These are phyloP conservation scores for Diplosoma virens DNA, from an alignment of 23 tunicate genomes.

Conservation along the genomic window DNA sequence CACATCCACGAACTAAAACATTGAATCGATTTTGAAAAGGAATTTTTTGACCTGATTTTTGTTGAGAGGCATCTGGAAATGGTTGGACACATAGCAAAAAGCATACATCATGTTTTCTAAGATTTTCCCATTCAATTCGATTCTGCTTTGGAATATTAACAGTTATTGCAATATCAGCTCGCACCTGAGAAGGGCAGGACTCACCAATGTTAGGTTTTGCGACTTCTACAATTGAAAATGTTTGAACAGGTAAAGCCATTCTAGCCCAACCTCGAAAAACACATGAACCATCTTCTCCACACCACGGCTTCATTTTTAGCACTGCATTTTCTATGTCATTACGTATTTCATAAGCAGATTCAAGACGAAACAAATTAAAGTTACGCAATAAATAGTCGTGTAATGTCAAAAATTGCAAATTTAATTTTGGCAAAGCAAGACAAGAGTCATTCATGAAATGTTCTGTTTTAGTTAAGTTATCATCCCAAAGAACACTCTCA, in stretches of 20 bases:
- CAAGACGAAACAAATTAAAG: slow-evolving; percentile 90
- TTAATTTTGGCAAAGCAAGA: slow-evolving; percentile 92
- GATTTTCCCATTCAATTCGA: slow-evolving; percentile 89
- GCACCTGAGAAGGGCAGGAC: slow-evolving; percentile 84
- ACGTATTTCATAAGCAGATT: slow-evolving; percentile 94
- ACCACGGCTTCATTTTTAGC: slow-evolving; percentile 75
- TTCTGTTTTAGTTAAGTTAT: slow-evolving; percentile 91
- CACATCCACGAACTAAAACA: slow-evolving; percentile 96
- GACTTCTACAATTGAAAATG: slow-evolving; percentile 92
- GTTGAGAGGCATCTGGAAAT: slow-evolving; percentile 18
- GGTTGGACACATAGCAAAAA: slow-evolving; percentile 72
- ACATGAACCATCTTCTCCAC: slow-evolving; percentile 65
- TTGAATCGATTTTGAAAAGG: slow-evolving; percentile 75
- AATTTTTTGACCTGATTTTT: slow-evolving; percentile 25
- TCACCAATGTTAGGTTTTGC: slow-evolving; percentile 96
- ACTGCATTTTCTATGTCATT: slow-evolving; percentile 86
- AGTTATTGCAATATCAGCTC: slow-evolving; percentile 91
- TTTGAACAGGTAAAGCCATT: slow-evolving; percentile 96
- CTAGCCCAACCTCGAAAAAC: slow-evolving; percentile 96
- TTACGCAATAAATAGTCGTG: slow-evolving; percentile 95
- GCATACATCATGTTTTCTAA: slow-evolving; percentile 95
- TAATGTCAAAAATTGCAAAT: slow-evolving; percentile 93
- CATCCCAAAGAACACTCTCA: slow-evolving; percentile 95
- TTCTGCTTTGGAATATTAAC: slow-evolving; percentile 38
- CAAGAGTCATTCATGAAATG: slow-evolving; percentile 70